Conservation (phyloP, 2,888 invertebrate genomes). For the Autographa gamma region DNA sequence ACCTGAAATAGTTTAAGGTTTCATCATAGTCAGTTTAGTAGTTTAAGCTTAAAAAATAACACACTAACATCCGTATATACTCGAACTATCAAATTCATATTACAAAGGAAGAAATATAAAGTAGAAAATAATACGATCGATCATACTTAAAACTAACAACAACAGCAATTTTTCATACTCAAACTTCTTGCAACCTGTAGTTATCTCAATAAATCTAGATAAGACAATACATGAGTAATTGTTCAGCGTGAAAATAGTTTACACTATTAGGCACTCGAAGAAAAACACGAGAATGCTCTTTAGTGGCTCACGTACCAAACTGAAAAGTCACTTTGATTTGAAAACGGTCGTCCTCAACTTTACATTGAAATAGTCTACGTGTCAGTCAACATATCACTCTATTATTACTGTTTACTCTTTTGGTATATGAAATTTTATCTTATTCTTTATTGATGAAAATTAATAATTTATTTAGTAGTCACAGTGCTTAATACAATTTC, state of each 20-base stretch:
- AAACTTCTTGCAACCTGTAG: background rate
- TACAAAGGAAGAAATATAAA: background rate
- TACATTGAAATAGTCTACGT: background rate
- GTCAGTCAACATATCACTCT: slow-evolving; percentile 24
- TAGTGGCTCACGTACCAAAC: slow-evolving; percentile 20
- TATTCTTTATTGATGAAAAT: too few relatives aligned
- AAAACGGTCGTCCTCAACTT: slow-evolving; percentile 10
- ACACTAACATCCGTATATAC: background rate
- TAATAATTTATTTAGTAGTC: background rate
- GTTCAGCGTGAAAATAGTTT: slow-evolving; percentile 35
- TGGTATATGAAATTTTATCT: too few relatives aligned
- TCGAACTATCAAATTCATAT: too few relatives aligned
- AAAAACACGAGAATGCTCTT: slow-evolving; percentile 54
- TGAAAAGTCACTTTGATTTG: slow-evolving; percentile 37
- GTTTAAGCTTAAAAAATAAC: background rate
- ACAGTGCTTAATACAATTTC: background rate
- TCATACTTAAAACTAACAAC: background rate
- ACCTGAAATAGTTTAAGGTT: too few relatives aligned
- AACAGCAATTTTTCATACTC: background rate
- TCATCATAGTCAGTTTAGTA: background rate
- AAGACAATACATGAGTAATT: slow-evolving; percentile 20
- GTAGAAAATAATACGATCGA: background rate
- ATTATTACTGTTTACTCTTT: slow-evolving; percentile 11
- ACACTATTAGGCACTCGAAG: slow-evolving; percentile 40
- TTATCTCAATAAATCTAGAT: background rate